A percentile compares a stretch with the other conserved stretches of the same genome.
Evolutionary conservation across 2,888 invertebrate genomes (phyloP).

Genomic region (Apamea sordens): DNA sequence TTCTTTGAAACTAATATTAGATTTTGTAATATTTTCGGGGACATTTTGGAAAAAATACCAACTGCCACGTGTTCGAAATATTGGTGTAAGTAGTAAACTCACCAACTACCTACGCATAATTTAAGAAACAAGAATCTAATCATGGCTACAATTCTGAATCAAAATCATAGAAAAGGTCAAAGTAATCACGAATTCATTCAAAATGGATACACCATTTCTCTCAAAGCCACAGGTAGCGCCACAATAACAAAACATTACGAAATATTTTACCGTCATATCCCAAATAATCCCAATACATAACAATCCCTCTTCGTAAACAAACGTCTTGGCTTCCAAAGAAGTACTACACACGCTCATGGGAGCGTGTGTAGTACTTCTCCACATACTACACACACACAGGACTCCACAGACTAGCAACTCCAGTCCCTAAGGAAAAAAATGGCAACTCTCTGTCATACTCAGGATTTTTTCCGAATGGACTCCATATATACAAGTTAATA

Average conservation of each 20-base stretch:
- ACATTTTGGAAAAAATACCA: neutral
- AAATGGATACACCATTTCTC: neutral
- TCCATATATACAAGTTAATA: constrained; percentile 64
- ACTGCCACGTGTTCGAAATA: neutral
- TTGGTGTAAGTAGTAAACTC: no score
- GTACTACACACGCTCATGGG: neutral
- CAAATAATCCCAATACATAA: constrained; percentile 32
- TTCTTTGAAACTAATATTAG: neutral
- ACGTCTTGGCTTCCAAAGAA: constrained; percentile 15
- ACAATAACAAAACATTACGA: constrained; percentile 17
- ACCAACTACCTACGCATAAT: neutral
- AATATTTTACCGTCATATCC: constrained; percentile 29
- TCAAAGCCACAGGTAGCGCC: constrained; percentile 25
- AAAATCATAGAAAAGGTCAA: neutral
- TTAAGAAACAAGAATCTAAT: neutral
- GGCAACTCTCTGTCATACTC: constrained; percentile 48
- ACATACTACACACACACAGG: no score
- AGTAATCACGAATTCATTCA: constrained; percentile 7
- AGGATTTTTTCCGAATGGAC: constrained; percentile 62
- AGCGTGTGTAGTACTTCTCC: no score
- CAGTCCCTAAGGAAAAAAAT: constrained; percentile 57
- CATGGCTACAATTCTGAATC: neutral
- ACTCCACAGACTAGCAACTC: constrained; percentile 14
- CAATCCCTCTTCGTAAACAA: constrained; percentile 40
- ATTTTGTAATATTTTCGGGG: neutral